Base-by-base conservation (phyloP, 37 sponge, comb jelly and placozoan species). In the Chondrosia reniformis region DNA sequence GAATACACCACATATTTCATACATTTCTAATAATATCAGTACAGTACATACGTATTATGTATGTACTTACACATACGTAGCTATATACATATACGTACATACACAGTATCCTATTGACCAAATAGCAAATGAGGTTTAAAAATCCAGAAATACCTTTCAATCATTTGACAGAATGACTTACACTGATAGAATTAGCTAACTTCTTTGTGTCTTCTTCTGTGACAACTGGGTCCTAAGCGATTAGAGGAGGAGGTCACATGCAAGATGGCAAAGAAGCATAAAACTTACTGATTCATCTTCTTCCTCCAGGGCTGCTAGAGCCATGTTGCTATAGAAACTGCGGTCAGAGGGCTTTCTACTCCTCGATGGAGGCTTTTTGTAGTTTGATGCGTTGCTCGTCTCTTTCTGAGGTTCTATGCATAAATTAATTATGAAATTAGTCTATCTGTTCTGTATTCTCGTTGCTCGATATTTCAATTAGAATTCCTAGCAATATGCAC, bases 161-260 rank as follows among this genome's bases (percentile, higher is more conserved):
- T 10, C 15, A 15, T 19, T 10, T 49, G 21, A 24, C 40, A 31
- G 8, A 45, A 19, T 21, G 8, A 59, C 78, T 65, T 22, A 77
- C 78, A 27, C 31, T 40, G 63, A 65, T 25, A 30, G 7, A 64
- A 36, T 61, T 76, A 36, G 58, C 82, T 46, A 81, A 33, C 63
- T 83, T 74, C 28, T 61, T 42, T 5, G 80, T 46, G 17, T 83
- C 84, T 15, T 63, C 80, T 45, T 33, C 52, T 32, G 64, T 57
- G 54, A 80, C 64, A 4, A 55, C 36, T 27, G 36, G 62, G 28
- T 67, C 81, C 72, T 67, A 38, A 10, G 36, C 55, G 8, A 49
- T 28, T 28, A 56, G 12, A 17, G 12, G 54, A n/a, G n/a, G n/a
- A n/a, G n/a, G n/a, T n/a, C n/a, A n/a, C n/a, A n/a, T n/a, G n/a